phyloP scores from a whole-genome alignment of 2,888 invertebrate genomes.

The Polyploca ridens region DNA sequence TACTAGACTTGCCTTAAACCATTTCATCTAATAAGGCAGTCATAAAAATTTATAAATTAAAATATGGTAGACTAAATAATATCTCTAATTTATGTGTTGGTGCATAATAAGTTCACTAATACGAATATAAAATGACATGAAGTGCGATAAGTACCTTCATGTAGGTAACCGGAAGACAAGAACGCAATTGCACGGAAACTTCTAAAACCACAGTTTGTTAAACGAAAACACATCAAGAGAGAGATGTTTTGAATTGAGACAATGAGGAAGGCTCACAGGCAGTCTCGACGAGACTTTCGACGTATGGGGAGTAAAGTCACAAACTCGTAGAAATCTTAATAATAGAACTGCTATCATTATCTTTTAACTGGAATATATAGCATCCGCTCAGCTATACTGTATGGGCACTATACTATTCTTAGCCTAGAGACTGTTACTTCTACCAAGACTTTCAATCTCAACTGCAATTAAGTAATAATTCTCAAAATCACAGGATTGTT shows the following conservation, averaged over 20 bases:
- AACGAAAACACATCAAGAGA: slow-evolving; percentile 28
- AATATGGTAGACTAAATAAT: too few relatives aligned
- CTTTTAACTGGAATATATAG: too few relatives aligned
- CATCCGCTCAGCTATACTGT: too few relatives aligned
- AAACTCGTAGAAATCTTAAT: slow-evolving; percentile 20
- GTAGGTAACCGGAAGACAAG: slow-evolving; percentile 17
- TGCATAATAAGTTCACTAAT: too few relatives aligned
- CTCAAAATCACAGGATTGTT: not conserved
- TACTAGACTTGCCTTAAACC: too few relatives aligned
- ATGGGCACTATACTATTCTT: too few relatives aligned
- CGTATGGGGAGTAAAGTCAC: slow-evolving; percentile 6
- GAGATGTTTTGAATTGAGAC: slow-evolving; percentile 44
- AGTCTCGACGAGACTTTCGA: not conserved
- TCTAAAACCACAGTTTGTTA: slow-evolving; percentile 18
- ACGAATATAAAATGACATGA: too few relatives aligned
- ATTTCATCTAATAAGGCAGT: too few relatives aligned
- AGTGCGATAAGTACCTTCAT: not conserved
- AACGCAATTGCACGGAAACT: not conserved
- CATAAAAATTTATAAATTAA: too few relatives aligned
- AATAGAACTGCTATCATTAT: too few relatives aligned
- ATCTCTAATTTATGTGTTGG: too few relatives aligned
- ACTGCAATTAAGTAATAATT: not conserved
- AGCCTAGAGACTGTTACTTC: too few relatives aligned
- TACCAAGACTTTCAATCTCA: not conserved
- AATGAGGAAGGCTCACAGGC: slow-evolving; percentile 25